phyloP scores from a whole-genome alignment of 2,888 invertebrate species.

The Disparrhopalites patrizii region DNA sequence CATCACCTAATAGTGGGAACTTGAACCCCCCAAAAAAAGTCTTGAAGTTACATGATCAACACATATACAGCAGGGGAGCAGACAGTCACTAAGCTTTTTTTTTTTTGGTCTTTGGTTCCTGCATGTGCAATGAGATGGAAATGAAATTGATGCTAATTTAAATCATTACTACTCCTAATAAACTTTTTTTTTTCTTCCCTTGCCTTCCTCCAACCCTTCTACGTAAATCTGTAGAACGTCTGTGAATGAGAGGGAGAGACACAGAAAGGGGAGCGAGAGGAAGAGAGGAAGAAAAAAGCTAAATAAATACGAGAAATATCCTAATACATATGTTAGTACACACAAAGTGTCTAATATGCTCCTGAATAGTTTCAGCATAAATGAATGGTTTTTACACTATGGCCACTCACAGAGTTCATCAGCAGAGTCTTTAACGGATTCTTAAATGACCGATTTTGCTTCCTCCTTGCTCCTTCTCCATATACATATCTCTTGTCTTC shows the following conservation, averaged over 20 bases:
- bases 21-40: too few relatives aligned
- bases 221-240: background rate
- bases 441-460: conserved; percentile 24
- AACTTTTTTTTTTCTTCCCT: too few relatives aligned
- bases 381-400: background rate
- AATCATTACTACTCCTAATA: conserved; percentile 15
- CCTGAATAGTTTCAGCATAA: background rate
- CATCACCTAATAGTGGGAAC: too few relatives aligned
- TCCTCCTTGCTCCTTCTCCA: too few relatives aligned
- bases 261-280: background rate
- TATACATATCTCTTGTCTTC: conserved; percentile 4
- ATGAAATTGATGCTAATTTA: conserved; percentile 19
- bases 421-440: conserved; percentile 15
- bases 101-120: background rate
- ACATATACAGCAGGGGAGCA: too few relatives aligned
- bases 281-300: background rate
- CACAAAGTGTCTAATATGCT: too few relatives aligned
- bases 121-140: conserved; percentile 18
- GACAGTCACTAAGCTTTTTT: too few relatives aligned
- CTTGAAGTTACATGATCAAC: too few relatives aligned
- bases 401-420: background rate
- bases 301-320: background rate
- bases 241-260: background rate
- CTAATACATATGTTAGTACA: background rate
- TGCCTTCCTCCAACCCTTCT: background rate